Conservation (phyloP, 2,797 vertebrate species). For the Onychomys torridus region DNA sequence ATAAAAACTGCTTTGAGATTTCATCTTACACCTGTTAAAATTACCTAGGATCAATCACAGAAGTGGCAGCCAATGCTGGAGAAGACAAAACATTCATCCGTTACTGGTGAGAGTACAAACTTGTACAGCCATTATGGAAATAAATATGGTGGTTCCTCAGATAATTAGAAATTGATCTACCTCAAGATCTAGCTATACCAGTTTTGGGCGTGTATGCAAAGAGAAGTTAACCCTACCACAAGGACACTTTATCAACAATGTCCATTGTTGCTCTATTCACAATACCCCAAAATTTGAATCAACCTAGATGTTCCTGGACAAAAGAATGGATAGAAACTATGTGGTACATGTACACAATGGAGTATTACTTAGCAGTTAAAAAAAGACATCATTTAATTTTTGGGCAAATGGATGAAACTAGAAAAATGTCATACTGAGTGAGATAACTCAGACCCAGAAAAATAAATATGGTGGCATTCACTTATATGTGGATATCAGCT, state of each 20-base stretch:
- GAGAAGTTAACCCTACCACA: background rate
- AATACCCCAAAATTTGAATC: background rate
- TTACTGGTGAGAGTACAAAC: background rate
- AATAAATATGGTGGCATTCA: background rate
- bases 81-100: background rate
- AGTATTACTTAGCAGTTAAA: background rate
- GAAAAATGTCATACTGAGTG: background rate
- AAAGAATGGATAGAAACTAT: background rate
- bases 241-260: background rate
- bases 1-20: background rate
- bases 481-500: background rate
- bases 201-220: background rate
- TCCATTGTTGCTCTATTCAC: background rate
- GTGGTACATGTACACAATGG: background rate
- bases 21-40: background rate
- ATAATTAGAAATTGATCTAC: background rate
- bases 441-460: background rate
- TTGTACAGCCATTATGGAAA: background rate
- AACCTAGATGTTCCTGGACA: background rate
- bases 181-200: background rate
- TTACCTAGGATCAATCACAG: background rate
- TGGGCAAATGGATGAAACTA: background rate
- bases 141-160: background rate
- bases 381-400: background rate
- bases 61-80: background rate